Evolutionary conservation across 2,888 invertebrate genomes (phyloP), one percentile per base, ranked within the genome.

Genomic region (Pherbina coryleti): DNA sequence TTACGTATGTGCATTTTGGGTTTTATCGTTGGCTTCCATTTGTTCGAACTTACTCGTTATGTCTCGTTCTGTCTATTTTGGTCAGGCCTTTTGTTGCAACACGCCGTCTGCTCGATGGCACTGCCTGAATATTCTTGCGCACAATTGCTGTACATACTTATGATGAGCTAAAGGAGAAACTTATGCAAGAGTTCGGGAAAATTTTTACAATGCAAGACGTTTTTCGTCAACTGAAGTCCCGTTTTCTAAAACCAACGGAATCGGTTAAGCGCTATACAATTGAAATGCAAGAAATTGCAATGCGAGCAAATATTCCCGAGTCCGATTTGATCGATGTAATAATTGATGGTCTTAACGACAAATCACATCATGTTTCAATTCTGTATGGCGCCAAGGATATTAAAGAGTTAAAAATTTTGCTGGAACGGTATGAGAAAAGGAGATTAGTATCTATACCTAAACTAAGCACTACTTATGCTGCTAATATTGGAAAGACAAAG

Each of bases 231-330:
- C 53, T 80, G 14, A 70, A 64, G 22, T n/a, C 22, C 7, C 53
- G 79, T 3, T 62, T 25, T 17, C n/a, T 53, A 53, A 67, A 67
- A n/a, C 22, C 53, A 2, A 31, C 28, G 5, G 79, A 81, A 60
- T 75, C 75, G 0, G 62, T 78, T 0, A 57, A 77, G 22, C 31
- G 73, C 4, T 81, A 78, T 49, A 44, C 78, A 0, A 70, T 79
- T 8, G 79, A 76, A 31, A 79, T 79, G 79, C 73, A 69, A 53
- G 78, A 72, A 37, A 77, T 79, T 31, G 78, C 79, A 1, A 53
- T 67, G 11, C 70, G 62, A 5, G 71, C 75, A 7, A 64, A 66
- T 11, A 64, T 77, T 19, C 71, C 75, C 4, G 79, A 81, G 19
- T 34, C 71, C 0, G 81, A 79, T 19, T 14, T 76, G 3, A 73